Evolutionary conservation across 2,888 invertebrate species (phyloP), one percentile per base, ranked within the genome.

Genomic region (Pristionchus fissidentatus): DNA sequence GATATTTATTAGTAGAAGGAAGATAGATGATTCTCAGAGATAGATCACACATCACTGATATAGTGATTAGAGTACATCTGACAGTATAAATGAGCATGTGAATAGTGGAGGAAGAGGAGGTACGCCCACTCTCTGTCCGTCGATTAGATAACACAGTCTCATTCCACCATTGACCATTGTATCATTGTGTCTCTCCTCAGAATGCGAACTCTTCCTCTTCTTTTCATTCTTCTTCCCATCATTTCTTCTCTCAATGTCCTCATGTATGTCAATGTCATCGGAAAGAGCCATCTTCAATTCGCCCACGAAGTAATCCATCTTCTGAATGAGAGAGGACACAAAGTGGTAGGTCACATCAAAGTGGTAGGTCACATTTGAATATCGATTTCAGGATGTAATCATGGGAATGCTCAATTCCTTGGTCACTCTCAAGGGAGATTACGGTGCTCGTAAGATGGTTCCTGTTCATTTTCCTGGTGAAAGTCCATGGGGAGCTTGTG

Each of bases 211-310:
- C 38, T 66, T 38, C n/a, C n/a, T 66, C 66, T 66, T 19, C 22
- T 66, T 22, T 38, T 66, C 66, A 15, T 62, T 32, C 62, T 62
- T 62, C 62, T 62, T 3, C 62, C 73, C 13, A 41, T 8, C 8
- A n/a, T 43, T 29, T 46, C n/a, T 4, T 77, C 80, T 15, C 83
- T 87, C 4, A 79, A 88, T 52, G 83, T 88, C 38, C 70, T 87
- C 0, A 75, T 88, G 70, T 87, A 88, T 57, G 66, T 87, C 35
- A 57, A 84, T 7, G 60, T 85, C 4, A 46, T 88, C n/a, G 88
- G 87, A 10, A 87, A 87, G 80, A 87, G 87, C 15, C 89, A 89
- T 73, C 83, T 89, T 41, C 87, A 87, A 49, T 88, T 86, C 70
- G 85, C 85, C 26, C 84, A 87, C 29, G 84, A 84, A 3, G 77